Conservation (phyloP, 92 coral and sea anemone species). For the Epizoanthus stellaris region DNA sequence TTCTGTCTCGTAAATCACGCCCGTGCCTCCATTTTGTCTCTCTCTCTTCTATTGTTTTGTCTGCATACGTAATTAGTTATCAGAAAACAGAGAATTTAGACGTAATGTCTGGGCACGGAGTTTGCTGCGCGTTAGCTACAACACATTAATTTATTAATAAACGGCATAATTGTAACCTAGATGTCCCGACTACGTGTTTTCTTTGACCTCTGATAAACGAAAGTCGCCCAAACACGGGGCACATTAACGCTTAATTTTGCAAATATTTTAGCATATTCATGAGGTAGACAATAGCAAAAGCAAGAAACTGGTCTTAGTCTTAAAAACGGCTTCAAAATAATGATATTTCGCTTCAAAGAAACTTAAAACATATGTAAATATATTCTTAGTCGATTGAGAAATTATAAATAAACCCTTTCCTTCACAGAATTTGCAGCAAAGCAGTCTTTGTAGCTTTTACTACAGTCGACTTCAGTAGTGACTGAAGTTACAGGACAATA, state of each 20-base stretch:
- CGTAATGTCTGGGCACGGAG: not conserved
- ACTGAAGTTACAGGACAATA: not conserved
- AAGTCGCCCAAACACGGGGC: not conserved
- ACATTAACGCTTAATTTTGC: constrained; percentile 78
- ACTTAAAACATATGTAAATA: constrained; percentile 40
- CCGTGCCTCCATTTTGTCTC: not conserved
- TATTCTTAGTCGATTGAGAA: constrained; percentile 20
- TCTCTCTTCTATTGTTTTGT: not conserved
- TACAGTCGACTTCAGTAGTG: not conserved
- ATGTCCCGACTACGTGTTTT: constrained; percentile 10
- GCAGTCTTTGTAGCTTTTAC: not conserved
- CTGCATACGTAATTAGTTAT: constrained; percentile 41
- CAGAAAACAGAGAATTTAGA: constrained; percentile 1
- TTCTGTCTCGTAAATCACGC: not conserved
- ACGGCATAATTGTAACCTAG: constrained; percentile 9
- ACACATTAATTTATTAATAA: not conserved
- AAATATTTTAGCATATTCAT: constrained; percentile 83
- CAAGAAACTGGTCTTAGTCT: not conserved
- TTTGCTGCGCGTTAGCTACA: not conserved
- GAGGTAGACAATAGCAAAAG: constrained; percentile 41
- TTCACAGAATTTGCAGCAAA: not conserved
- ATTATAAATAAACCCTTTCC: not conserved
- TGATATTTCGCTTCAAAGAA: not conserved
- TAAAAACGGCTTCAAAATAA: not conserved
- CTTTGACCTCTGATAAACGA: not conserved